Base-by-base conservation (phyloP, 2,113 vertebrate genomes). In the Hippoglossus stenolepis region DNA sequence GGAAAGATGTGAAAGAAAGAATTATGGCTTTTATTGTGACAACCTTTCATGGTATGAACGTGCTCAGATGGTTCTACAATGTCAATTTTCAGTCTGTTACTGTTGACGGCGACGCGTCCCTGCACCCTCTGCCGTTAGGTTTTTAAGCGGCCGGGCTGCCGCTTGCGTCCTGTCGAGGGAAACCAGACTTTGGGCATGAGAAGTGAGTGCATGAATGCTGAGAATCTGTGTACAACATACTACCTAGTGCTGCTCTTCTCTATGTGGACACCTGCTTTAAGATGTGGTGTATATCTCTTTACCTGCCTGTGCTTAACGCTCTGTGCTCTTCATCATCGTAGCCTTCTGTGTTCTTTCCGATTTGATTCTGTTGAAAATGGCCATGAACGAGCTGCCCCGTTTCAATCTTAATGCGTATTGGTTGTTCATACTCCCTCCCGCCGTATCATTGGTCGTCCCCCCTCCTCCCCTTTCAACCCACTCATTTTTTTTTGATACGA, bases 211-310 rank as follows among this genome's bases (percentile, higher is more conserved):
- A 92, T 88, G 90, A 92, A 91, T 85, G 88, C 90, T 86, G 92
- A 93, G 92, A 88, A 94, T 96, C 95, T 96, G 94, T 96, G 96
- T 97, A 96, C 96, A 96, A 95, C 95, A 95, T 95, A 95, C 95
- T 90, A 93, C 95, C 92, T 92, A 95, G 95, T 95, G 95, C 95
- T 95, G 95, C 94, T 96, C 95, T 96, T 95, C 94, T 38, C 94
- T 94, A 90, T 93, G 90, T 94, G 91, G 93, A 94, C 95, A 93
- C 94, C 94, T 91, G 95, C 96, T 96, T 95, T 95, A 94, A 95
- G 94, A 94, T 94, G 95, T 96, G 94, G 95, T 95, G 95, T 96
- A 70, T 92, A 96, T 96, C 95, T 96, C 95, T 95, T 93, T 95
- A 95, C 95, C 95, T 96, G 95, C 95, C 95, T 95, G 94, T 95